phyloP scores from a whole-genome alignment of 2,113 vertebrate genomes.

The Lontra canadensis region DNA sequence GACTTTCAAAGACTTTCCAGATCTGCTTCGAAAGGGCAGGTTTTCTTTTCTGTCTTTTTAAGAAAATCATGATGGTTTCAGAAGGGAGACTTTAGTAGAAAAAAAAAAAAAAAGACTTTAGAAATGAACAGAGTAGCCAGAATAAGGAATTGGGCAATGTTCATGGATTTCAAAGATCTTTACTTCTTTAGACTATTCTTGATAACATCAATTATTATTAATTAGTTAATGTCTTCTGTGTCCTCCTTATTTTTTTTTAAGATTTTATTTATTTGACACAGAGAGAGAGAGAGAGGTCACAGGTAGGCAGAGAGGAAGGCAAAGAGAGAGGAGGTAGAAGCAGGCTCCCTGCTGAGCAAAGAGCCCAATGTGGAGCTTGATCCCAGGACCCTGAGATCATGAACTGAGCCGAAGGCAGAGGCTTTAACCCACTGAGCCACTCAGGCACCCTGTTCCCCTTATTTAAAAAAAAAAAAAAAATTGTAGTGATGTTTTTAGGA shows the following conservation, averaged over 20 bases:
- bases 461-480: background rate
- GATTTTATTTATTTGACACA: no score
- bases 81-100: conserved; percentile 67
- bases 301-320: no score
- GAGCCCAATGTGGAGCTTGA: no score
- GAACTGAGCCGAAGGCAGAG: no score
- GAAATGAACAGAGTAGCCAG: conserved; percentile 74
- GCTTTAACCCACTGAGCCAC: no score
- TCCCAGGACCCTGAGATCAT: no score
- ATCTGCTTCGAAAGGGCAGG: background rate
- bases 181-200: conserved; percentile 54
- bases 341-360: no score
- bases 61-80: conserved; percentile 63
- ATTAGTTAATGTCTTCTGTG: background rate
- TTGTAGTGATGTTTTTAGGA: background rate
- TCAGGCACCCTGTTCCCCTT: no score
- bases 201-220: background rate
- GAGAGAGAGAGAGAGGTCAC: no score
- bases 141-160: conserved; percentile 34
- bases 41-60: conserved; percentile 36
- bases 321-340: no score
- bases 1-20: conserved; percentile 75
- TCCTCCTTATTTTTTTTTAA: background rate
- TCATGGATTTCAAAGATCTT: conserved; percentile 58
- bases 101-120: conserved; percentile 19